These are phyloP conservation scores for Noctilio leporinus DNA, from an alignment of 2,113 vertebrate species.

Conservation along the genomic window DNA sequence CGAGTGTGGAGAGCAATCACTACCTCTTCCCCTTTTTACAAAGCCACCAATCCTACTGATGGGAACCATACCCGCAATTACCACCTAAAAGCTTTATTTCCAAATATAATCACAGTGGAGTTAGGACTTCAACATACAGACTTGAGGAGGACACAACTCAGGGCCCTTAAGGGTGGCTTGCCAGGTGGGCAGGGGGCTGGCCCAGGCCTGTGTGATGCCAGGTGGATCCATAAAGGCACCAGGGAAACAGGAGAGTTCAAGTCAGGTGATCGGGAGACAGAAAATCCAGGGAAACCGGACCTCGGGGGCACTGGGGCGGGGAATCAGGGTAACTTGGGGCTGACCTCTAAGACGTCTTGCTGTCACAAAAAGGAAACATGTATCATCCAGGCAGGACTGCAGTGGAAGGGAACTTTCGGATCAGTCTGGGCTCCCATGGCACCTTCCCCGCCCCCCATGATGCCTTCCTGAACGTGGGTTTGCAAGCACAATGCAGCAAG, in stretches of 20 bases:
- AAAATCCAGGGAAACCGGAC: not conserved
- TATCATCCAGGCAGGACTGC: not conserved
- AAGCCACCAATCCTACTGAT: not conserved
- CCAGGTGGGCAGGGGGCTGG: fast-evolving
- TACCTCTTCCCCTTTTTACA: not conserved
- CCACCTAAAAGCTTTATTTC: not conserved
- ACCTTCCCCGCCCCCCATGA: not conserved
- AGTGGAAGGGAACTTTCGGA: fast-evolving
- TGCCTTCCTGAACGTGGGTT: not conserved
- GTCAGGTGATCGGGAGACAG: not conserved
- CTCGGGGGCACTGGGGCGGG: not conserved
- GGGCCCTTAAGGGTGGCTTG: not conserved
- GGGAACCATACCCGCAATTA: not conserved
- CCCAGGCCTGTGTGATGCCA: fast-evolving
- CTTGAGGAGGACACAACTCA: not conserved
- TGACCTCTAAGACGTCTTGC: not conserved
- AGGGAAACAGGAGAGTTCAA: not conserved
- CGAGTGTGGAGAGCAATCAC: fast-evolving
- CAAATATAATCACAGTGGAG: not conserved
- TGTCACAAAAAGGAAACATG: not conserved
- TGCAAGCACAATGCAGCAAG: not conserved
- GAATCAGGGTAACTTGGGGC: not conserved
- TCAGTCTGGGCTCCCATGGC: not conserved
- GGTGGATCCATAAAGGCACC: not conserved
- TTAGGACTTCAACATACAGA: too few relatives aligned